phyloP scores from a whole-genome alignment of 2,888 invertebrate species.

The Siphlonurus alternatus region DNA sequence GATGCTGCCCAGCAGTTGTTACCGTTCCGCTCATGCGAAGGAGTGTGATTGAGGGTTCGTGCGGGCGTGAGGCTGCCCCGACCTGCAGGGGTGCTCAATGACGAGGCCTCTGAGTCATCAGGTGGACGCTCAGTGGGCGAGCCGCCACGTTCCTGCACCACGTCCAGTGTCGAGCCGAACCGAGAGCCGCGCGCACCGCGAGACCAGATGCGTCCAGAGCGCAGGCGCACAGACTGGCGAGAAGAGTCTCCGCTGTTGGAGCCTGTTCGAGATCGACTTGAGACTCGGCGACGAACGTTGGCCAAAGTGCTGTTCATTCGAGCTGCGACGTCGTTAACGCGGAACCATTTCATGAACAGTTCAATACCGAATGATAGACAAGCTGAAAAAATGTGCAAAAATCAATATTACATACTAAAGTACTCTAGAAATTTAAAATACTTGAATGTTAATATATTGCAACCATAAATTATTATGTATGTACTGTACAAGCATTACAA shows the following conservation, averaged over 20 bases:
- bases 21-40: neutral
- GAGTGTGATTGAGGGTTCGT: too few species aligned
- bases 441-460: too few species aligned
- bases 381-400: too few species aligned
- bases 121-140: neutral
- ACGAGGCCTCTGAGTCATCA: neutral
- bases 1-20: neutral
- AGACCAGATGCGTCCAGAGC: neutral
- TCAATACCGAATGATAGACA: neutral
- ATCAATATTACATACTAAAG: too few species aligned
- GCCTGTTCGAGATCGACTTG: neutral
- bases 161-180: neutral
- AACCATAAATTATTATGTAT: too few species aligned
- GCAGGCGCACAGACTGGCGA: neutral
- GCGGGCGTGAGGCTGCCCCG: too few species aligned
- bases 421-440: too few species aligned
- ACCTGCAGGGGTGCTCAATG: neutral
- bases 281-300: neutral
- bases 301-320: neutral
- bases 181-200: neutral
- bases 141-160: neutral
- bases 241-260: neutral
- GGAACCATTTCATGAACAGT: neutral
- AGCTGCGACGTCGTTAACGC: neutral
- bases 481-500: too few species aligned